Evolutionary conservation across 2,797 vertebrate species (phyloP), one percentile per base, ranked within the genome.

Genomic region (Tragelaphus oryx): DNA sequence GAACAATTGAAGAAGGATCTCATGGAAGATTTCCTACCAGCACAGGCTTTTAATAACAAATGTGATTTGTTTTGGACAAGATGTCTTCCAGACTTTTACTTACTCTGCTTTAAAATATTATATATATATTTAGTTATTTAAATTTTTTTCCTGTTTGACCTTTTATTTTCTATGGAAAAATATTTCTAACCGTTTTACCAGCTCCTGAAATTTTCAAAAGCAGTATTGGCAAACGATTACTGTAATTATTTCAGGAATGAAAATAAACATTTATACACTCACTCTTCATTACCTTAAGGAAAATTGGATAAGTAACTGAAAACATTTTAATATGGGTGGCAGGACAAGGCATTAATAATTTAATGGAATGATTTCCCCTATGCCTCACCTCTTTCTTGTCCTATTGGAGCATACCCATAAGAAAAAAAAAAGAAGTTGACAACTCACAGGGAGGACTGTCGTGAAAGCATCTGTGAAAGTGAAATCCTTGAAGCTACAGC

Each of bases 231-330:
- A 93, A 94, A n/a, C 33, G 33, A 78, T 97, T 55, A 74, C 62
- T 87, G 46, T 85, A 78, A 96, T 96, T 95, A 96, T 94, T 94
- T 91, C 37, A 83, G 22, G 74, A 50, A 90, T 81, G 76, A 89
- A 87, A 84, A 50, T 54, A 78, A 93, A 41, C 65, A 96, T 93
- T 89, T 86, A 46, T 80, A 22, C 12, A 44, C 17, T 41, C 44
- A 90, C 12, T 91, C 20, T 86, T 94, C 83, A 91, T 87, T 95
- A 86, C 44, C 17, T 71, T 94, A 76, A 76, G 83, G 68, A 96
- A 95, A 90, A 83, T 24, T 68, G 48, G 75, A 87, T 78, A 80
- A 91, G 79, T 68, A 86, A 89, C 44, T 80, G 46, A 86, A 96
- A 95, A 59, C 14, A 57, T 76, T 95, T 94, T 94, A 68, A n/a